Conservation (phyloP, 2,888 invertebrate species). For the Cordilura impudica region DNA sequence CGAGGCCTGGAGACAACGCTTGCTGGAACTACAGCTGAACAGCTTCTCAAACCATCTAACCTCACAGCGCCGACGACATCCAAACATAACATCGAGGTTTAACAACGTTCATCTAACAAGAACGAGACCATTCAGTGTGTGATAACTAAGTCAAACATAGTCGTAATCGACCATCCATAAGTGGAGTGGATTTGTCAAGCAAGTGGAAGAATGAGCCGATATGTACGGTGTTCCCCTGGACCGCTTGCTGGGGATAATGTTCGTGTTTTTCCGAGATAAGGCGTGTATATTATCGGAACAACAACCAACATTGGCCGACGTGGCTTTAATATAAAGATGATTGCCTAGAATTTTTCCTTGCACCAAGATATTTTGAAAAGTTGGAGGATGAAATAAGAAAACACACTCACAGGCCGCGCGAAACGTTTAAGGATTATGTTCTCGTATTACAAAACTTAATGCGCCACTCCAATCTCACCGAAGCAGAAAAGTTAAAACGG, state of each 20-base stretch:
- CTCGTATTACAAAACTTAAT: not conserved
- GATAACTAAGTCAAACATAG: too few relatives aligned
- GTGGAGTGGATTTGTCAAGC: not conserved
- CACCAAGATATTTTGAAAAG: slow-evolving; percentile 25
- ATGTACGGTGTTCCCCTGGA: not conserved
- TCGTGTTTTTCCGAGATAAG: not conserved
- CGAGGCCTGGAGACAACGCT: too few relatives aligned
- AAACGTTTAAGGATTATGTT: slow-evolving; percentile 11
- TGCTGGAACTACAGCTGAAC: too few relatives aligned
- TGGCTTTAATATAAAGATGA: not conserved
- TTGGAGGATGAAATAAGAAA: slow-evolving; percentile 28
- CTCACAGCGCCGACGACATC: too few relatives aligned
- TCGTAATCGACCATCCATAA: too few relatives aligned
- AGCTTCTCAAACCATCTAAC: too few relatives aligned
- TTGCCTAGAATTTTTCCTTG: slow-evolving; percentile 14
- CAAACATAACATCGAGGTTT: too few relatives aligned
- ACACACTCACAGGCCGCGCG: not conserved
- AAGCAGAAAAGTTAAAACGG: slow-evolving; percentile 9
- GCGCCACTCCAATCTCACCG: not conserved
- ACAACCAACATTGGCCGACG: too few relatives aligned
- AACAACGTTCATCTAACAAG: too few relatives aligned
- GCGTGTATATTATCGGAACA: not conserved
- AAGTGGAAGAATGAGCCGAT: not conserved
- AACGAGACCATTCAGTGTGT: too few relatives aligned
- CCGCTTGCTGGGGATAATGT: not conserved